phyloP scores from a whole-genome alignment of 2,113 vertebrate species.

The Clarias macrocephalus region DNA sequence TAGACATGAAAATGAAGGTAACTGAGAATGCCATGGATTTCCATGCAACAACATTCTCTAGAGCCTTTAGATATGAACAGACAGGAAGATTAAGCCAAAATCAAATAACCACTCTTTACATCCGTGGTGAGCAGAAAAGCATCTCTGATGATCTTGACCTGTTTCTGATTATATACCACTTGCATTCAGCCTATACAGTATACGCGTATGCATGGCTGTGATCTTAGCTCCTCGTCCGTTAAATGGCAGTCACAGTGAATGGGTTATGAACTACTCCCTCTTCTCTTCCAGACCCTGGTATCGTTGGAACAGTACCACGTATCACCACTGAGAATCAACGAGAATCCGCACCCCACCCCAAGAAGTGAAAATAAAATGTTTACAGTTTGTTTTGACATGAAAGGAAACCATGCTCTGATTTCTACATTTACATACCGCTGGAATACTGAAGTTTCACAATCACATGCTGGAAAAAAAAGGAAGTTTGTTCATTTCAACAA shows the following conservation, averaged over 20 bases:
- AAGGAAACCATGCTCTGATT: constrained; percentile 33
- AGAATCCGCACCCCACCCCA: not conserved
- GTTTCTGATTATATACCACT: not conserved
- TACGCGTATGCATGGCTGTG: not conserved
- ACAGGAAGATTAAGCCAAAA: not conserved
- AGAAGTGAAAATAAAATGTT: constrained; percentile 26
- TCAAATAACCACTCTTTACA: not conserved
- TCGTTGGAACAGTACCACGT: constrained; percentile 68
- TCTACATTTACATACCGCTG: constrained; percentile 9
- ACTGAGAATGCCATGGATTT: not conserved
- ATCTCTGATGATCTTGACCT: not conserved
- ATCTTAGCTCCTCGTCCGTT: not conserved
- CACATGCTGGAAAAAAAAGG: constrained; percentile 5
- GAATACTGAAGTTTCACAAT: constrained; percentile 11
- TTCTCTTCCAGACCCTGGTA: constrained; percentile 69
- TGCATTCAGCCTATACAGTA: not conserved
- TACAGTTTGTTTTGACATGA: constrained; percentile 38
- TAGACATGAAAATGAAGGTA: not conserved
- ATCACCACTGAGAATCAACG: constrained; percentile 66
- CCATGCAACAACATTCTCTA: not conserved
- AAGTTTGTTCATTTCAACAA: not conserved
- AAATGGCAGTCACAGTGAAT: not conserved
- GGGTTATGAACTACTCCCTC: not conserved
- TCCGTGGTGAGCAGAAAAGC: not conserved
- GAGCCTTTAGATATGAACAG: not conserved